These are phyloP conservation scores for Folsomia candida DNA, from an alignment of 2,888 invertebrate genomes.

Conservation along the genomic window DNA sequence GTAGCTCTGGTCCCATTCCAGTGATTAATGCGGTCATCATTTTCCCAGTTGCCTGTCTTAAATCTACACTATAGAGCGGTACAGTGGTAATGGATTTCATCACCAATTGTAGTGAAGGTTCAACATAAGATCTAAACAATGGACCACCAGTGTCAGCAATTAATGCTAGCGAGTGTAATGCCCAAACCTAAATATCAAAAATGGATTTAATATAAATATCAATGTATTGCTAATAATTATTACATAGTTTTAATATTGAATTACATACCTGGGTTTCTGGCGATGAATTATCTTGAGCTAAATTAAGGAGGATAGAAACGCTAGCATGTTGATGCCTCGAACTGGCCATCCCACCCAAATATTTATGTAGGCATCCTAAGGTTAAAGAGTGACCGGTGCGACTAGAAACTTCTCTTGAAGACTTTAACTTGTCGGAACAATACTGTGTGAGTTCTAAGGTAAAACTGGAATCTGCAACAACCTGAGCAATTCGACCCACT, in stretches of 20 bases:
- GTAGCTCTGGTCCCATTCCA: slow-evolving; percentile 95
- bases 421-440: slow-evolving; percentile 82
- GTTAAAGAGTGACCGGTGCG: slow-evolving; percentile 86
- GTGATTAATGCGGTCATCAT: slow-evolving; percentile 93
- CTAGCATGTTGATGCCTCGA: slow-evolving; percentile 92
- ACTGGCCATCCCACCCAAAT: slow-evolving; percentile 92
- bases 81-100: slow-evolving; percentile 83
- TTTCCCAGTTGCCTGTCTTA: slow-evolving; percentile 90
- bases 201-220: not conserved
- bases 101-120: slow-evolving; percentile 86
- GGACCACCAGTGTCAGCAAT: slow-evolving; percentile 98
- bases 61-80: slow-evolving; percentile 85
- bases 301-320: slow-evolving; percentile 86
- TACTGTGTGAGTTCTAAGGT: slow-evolving; percentile 85
- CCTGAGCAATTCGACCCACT: slow-evolving; percentile 87
- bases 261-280: slow-evolving; percentile 85
- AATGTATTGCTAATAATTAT: not conserved
- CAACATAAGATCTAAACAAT: slow-evolving; percentile 96
- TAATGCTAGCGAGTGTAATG: slow-evolving; percentile 88
- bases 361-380: slow-evolving; percentile 92
- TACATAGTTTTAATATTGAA: not conserved
- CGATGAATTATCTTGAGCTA: slow-evolving; percentile 89
- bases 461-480: slow-evolving; percentile 79
- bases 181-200: slow-evolving; percentile 75
- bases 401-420: slow-evolving; percentile 80